Evolutionary conservation across 2,797 vertebrate species (phyloP).

Genomic region (Rhinatrema bivittatum): DNA sequence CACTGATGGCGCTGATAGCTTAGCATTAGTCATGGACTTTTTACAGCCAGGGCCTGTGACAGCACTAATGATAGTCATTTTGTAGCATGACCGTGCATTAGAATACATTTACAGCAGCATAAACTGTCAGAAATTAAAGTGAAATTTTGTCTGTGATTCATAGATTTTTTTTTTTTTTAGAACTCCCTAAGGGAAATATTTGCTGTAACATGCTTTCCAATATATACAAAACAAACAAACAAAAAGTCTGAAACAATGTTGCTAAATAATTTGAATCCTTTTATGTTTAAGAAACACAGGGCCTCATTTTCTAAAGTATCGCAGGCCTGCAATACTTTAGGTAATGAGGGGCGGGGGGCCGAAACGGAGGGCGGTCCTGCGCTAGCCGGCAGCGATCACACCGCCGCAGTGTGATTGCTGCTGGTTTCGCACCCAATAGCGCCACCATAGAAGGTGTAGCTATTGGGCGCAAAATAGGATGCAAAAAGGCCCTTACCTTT

Average conservation of each 20-base stretch:
- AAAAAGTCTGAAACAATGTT: not conserved
- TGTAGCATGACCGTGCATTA: conserved; percentile 70
- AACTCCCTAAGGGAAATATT: conserved; percentile 27
- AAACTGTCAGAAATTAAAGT: conserved; percentile 67
- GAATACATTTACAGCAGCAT: conserved; percentile 70
- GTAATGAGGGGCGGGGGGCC: too few relatives aligned
- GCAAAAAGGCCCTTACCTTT: too few relatives aligned
- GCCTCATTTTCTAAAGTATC: too few relatives aligned
- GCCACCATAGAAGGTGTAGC: too few relatives aligned
- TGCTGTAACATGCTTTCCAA: conserved; percentile 29
- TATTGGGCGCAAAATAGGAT: too few relatives aligned
- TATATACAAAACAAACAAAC: not conserved
- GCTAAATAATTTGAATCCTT: too few relatives aligned
- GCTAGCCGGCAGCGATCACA: too few relatives aligned
- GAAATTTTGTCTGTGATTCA: conserved; percentile 44
- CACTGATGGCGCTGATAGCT: conserved; percentile 67
- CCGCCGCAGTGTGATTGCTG: too few relatives aligned
- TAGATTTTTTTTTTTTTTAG: conserved; percentile 23
- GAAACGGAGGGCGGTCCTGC: too few relatives aligned
- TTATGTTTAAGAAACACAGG: too few relatives aligned
- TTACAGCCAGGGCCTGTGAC: conserved; percentile 69
- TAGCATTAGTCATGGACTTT: conserved; percentile 82
- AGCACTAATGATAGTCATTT: conserved; percentile 91
- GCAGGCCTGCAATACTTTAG: too few relatives aligned
- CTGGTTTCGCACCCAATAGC: too few relatives aligned